Conservation (phyloP, 2,113 vertebrate genomes). For the Felis catus region F.catus_Fca126_mat1.0 CM031424.1:25443501-25444000, state of each 20-base stretch:
- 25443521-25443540: neutral
- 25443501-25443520: neutral
- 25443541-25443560: neutral
- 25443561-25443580: neutral
- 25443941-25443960: neutral
- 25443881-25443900: neutral
- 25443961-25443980: neutral
- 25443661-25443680: neutral
- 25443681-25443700: too few species aligned
- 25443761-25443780: neutral
- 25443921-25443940: neutral
- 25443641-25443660: neutral
- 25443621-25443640: neutral
- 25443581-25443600: neutral
- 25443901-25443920: neutral
- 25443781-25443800: neutral
- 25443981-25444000: constrained; percentile 22
- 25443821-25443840: neutral
- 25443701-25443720: neutral
- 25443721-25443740: neutral
- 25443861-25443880: neutral
- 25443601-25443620: neutral
- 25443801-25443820: neutral
- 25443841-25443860: neutral
- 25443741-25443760: neutral